phyloP scores from a whole-genome alignment of 2,888 invertebrate genomes.

The Camptogramma bilineatum region DNA sequence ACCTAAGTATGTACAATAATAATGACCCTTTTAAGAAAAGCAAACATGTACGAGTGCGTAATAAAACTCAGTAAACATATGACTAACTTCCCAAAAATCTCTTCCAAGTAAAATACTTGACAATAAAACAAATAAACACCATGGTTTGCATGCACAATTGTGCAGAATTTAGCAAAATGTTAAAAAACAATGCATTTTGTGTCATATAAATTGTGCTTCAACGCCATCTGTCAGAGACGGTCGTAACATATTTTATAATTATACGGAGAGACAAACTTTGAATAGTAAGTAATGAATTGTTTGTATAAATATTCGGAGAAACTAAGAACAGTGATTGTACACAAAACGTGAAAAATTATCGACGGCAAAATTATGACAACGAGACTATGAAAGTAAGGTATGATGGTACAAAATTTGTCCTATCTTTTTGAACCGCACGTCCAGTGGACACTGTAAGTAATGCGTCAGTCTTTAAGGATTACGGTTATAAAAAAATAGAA shows the following conservation, averaged over 20 bases:
- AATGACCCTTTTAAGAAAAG: slow-evolving; percentile 32
- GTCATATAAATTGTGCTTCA: slow-evolving; percentile 72
- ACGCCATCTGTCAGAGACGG: slow-evolving; percentile 73
- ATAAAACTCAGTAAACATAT: slow-evolving; percentile 54
- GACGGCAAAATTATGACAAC: not conserved
- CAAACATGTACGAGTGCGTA: slow-evolving; percentile 32
- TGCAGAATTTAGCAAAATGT: slow-evolving; percentile 70
- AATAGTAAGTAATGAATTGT: slow-evolving; percentile 51
- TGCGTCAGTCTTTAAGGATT: too few species aligned
- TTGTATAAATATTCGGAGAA: slow-evolving; percentile 6
- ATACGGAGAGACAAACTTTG: slow-evolving; percentile 63
- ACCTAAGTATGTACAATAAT: slow-evolving; percentile 8
- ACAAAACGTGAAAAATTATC: not conserved
- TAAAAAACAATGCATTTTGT: slow-evolving; percentile 75
- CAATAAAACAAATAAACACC: slow-evolving; percentile 71
- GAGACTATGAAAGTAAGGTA: not conserved
- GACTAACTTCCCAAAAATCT: slow-evolving; percentile 77
- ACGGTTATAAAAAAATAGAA: too few species aligned
- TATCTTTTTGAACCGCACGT: too few species aligned
- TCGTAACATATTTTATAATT: slow-evolving; percentile 76
- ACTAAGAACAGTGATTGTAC: slow-evolving; percentile 19
- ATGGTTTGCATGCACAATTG: slow-evolving; percentile 72
- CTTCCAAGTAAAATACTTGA: slow-evolving; percentile 76
- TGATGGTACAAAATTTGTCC: too few species aligned
- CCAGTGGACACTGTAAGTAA: too few species aligned